Percentiles rank a stretch among this genome's conserved stretches.
Evolutionary conservation across 1,140 invertebrate genomes (phyloP).

Genomic region (Manduca sexta): DNA sequence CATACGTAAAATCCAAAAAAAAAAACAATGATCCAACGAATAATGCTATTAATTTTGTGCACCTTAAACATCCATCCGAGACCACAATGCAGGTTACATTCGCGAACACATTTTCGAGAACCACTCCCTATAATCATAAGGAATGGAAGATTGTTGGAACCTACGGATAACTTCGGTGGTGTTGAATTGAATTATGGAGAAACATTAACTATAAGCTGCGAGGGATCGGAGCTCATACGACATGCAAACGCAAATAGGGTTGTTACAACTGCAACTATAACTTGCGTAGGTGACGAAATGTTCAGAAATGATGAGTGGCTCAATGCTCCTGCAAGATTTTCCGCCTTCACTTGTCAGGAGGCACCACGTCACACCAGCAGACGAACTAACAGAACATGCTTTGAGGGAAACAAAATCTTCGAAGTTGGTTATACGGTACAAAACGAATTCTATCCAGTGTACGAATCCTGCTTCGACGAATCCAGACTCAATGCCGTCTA

Average conservation of each 20-base stretch:
- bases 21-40: slow-evolving; percentile 28
- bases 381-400: slow-evolving; percentile 51
- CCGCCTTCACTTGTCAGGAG: slow-evolving; percentile 33
- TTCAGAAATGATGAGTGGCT: slow-evolving; percentile 54
- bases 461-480: slow-evolving; percentile 56
- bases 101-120: slow-evolving; percentile 41
- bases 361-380: slow-evolving; percentile 35
- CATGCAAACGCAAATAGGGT: slow-evolving; percentile 31
- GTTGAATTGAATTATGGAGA: slow-evolving; percentile 41
- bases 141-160: slow-evolving; percentile 42
- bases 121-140: slow-evolving; percentile 47
- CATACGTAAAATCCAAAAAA: background rate
- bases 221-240: slow-evolving; percentile 23
- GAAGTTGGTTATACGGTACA: slow-evolving; percentile 55
- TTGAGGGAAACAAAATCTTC: slow-evolving; percentile 31
- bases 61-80: slow-evolving; percentile 30
- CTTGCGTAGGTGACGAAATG: slow-evolving; percentile 37
- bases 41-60: slow-evolving; percentile 44
- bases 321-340: slow-evolving; percentile 27
- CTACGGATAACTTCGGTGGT: slow-evolving; percentile 42
- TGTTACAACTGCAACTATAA: slow-evolving; percentile 29
- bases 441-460: slow-evolving; percentile 43
- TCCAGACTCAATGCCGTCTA: slow-evolving; percentile 37
- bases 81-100: slow-evolving; percentile 39
- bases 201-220: slow-evolving; percentile 42